Percentiles rank a stretch among this genome's conserved stretches.
phyloP scores from a whole-genome alignment of 2,888 invertebrate species.

The Magallana nippona region DNA sequence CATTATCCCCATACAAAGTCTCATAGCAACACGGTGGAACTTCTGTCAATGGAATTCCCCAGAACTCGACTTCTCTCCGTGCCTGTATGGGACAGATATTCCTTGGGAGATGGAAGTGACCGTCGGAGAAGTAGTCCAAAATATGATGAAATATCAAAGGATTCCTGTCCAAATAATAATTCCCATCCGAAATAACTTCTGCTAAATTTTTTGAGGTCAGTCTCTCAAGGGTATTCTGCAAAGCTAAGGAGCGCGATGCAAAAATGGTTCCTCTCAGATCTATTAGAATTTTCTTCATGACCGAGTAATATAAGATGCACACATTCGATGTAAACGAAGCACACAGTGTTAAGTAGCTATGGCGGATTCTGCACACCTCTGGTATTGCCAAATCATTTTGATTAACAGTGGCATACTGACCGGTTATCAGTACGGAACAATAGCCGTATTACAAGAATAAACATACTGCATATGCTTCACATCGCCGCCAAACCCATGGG shows the following conservation, averaged over 20 bases:
- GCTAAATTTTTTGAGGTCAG: background rate
- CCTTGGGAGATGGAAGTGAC: background rate
- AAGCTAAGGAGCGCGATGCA: background rate
- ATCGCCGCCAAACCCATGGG: no score
- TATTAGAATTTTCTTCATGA: background rate
- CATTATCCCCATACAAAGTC: conserved; percentile 1
- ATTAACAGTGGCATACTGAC: no score
- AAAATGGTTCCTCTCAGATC: conserved; percentile 28
- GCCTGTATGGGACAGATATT: conserved; percentile 28
- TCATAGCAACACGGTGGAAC: conserved; percentile 27
- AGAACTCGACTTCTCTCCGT: background rate
- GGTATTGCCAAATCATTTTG: no score
- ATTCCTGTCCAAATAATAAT: conserved; percentile 18
- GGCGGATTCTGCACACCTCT: no score
- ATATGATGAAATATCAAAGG: conserved; percentile 25
- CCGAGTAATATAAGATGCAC: background rate
- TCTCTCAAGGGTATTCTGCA: background rate
- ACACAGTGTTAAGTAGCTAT: no score
- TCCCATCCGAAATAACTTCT: background rate
- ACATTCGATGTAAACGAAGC: no score
- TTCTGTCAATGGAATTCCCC: background rate
- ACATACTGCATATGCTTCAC: no score
- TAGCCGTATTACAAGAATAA: no score
- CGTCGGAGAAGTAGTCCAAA: background rate
- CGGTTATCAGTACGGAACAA: no score